Evolutionary conservation across 23 tunicate species (phyloP), one percentile per base, ranked within the genome.

Genomic region (Halocynthia roretzi): DNA sequence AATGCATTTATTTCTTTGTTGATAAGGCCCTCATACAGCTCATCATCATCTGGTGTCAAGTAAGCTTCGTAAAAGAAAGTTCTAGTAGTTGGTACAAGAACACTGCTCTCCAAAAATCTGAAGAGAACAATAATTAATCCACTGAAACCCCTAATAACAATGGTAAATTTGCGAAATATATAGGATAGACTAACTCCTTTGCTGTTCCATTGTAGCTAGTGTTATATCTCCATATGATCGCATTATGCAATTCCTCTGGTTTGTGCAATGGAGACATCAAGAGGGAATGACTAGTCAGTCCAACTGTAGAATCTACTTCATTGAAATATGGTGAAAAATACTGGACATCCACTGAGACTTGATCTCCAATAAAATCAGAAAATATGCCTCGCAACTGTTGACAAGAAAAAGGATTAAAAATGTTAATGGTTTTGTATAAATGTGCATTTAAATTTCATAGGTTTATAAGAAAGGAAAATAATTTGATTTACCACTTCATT

Each of bases 251-350:
- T 66, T 74, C 64, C 17, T 52, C 19, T 14, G 71, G 56, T 54
- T 82, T 40, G 51, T 77, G 58, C 50, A 40, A 76, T 50, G 70
- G 63, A 23, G 82, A 76, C 15, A 40, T 14, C 7, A 87, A 8
- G 7, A 77, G 17, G 72, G 66, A 89, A 67, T 89, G 88, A 5
- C 68, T 88, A 21, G 84, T 84, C 8, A 89, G 64, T 61, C 96
- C 96, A n/a, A 40, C 56, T 7, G 68, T 48, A 20, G 60, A 50
- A 21, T 54, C 63, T 0, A 54, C 56, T 14, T 52, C 63, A 31
- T 31, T 31, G 17, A 74, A 74, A 71, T 73, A 83, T 12, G 96
- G 96, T 21, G 96, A 68, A 62, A 89, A 89, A 70, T 89, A 89
- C 64, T 89, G 96, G 17, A 78, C 74, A 62, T 82, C 64, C 61